Base-by-base conservation (phyloP, 2,113 vertebrate species). In the Mesocricetus auratus region DNA sequence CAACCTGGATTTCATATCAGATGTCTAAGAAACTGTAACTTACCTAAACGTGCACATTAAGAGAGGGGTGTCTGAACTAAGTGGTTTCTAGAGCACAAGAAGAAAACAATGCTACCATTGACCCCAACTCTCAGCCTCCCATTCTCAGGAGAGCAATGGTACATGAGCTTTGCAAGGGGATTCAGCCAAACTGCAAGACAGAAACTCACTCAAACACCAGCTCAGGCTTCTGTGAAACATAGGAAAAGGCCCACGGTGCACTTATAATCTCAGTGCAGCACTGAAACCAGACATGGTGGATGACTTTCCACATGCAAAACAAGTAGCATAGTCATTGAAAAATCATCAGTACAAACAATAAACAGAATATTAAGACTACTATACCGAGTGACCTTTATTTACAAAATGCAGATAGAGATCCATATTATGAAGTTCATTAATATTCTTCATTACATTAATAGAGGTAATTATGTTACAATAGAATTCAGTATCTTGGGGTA, bases 1-100 rank as follows among this genome's bases (percentile, higher is more conserved):
- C n/a, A n/a, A n/a, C 21, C n/a, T 89, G 64, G 13, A 71, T 77
- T 82, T 75, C 81, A 64, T 47, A 47, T 0, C 2, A 60, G 82
- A 85, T 45, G 83, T 93, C 74, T 68, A 74, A 36, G 50, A 89
- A 96, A 91, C 93, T 78, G 36, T 50, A 45, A 73, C 68, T 91
- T 73, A 78, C 45, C 24, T 64, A 89, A 89, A 81, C 42, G 11
- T 81, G 42, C 24, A 45, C 91, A 45, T 3, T 58, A 64, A 89
- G 29, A 64, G 3, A 87, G 0, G 24, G 19, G 21, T 66, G 89
- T 66, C 39, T 89, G 78, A 91, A 75, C 26, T 87, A 90, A 90
- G 12, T 56, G 36, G 17, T 7, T 17, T 92, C 60, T 66, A 36
- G 9, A 60, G 21, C 89, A 33, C 12, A 95, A 89, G 60, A 71